Conservation (phyloP, 2,888 invertebrate species). For the Endomychus coccineus region DNA sequence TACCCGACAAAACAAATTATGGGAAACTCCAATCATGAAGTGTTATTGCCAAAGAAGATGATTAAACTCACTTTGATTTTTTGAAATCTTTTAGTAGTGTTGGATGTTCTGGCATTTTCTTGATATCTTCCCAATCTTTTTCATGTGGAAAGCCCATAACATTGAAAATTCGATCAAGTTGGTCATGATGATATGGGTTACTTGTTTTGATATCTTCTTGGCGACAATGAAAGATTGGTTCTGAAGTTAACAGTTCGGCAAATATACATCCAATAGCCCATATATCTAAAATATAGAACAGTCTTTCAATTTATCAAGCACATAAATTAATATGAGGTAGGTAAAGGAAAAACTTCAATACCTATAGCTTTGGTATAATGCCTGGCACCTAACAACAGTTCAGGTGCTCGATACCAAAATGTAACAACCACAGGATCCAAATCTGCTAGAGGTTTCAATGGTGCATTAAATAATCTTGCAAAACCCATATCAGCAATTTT, state of each 20-base stretch:
- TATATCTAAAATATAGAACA: constrained; percentile 83
- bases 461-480: constrained; percentile 95
- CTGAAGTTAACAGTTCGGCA: constrained; percentile 96
- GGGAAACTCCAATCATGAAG: too few species aligned
- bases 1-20: constrained; percentile 6
- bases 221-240: constrained; percentile 98
- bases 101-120: constrained; percentile 98
- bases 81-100: constrained; percentile 95
- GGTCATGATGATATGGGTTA: constrained; percentile 99
- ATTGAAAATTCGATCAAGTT: constrained; percentile 95
- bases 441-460: constrained; percentile 94
- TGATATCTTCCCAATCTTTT: constrained; percentile 98
- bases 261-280: constrained; percentile 99
- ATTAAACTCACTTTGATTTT: constrained; percentile 68
- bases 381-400: constrained; percentile 84
- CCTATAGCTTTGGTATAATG: constrained; percentile 98
- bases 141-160: constrained; percentile 98
- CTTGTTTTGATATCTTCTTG: constrained; percentile 99
- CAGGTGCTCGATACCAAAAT: constrained; percentile 99
- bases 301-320: constrained; percentile 3
- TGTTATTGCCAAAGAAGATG: too few species aligned
- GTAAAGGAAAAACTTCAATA: too few species aligned
- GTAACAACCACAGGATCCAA: constrained; percentile 99
- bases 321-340: neutral
- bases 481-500: constrained; percentile 99